Evolutionary conservation across 2,797 vertebrate genomes (phyloP).

Genomic region (Ptychadena robeensis): DNA sequence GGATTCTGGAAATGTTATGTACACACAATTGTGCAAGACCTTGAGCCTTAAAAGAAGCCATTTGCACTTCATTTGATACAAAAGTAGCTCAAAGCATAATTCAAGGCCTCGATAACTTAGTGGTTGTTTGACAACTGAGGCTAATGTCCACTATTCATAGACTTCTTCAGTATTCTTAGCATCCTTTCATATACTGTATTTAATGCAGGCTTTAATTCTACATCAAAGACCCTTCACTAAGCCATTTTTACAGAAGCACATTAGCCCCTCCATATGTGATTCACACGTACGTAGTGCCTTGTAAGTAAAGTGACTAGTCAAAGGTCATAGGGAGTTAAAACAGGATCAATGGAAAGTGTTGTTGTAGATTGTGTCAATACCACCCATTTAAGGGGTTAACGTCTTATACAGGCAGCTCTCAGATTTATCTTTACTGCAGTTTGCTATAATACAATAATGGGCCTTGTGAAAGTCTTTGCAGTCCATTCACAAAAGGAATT

Average conservation of each 20-base stretch:
- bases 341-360: slow-evolving; percentile 22
- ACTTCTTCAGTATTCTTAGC: background rate
- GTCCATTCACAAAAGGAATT: background rate
- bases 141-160: slow-evolving; percentile 1
- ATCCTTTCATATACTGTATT: background rate
- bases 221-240: background rate
- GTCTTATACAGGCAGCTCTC: background rate
- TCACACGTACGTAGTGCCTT: background rate
- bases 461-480: background rate
- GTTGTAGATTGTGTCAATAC: background rate
- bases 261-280: background rate
- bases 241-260: background rate
- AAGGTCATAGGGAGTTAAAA: slow-evolving; percentile 10
- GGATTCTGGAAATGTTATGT: slow-evolving; percentile 16
- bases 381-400: background rate
- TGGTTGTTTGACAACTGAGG: background rate
- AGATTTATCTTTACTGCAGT: background rate
- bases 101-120: background rate
- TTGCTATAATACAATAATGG: background rate
- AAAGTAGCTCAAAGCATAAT: slow-evolving; percentile 14
- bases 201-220: background rate
- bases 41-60: slow-evolving; percentile 23
- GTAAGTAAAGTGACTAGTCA: slow-evolving; percentile 18
- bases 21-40: slow-evolving; percentile 22
- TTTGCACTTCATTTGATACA: slow-evolving; percentile 43